Evolutionary conservation across 1,140 invertebrate genomes (phyloP), one percentile per base, ranked within the genome.

Genomic region (Drosophila athabasca): DNA sequence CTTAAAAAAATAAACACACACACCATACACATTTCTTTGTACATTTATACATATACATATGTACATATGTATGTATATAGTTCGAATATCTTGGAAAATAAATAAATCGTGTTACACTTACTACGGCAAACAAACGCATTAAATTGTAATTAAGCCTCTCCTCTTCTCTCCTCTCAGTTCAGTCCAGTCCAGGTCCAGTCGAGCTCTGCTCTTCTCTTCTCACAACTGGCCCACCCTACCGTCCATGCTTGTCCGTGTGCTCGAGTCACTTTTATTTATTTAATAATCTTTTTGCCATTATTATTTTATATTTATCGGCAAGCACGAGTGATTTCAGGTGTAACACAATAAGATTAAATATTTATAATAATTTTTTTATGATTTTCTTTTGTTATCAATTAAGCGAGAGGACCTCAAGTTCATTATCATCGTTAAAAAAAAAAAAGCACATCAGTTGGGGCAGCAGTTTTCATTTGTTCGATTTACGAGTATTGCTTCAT

Each of bases 361-460:
- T 51, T 41, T 59, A 41, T 57, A 43, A 70, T 75, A 43, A 60
- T 58, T 49, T 75, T 77, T 61, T 65, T 59, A 57, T 72, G 45
- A 82, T 79, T 83, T 67, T 53, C 68, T 73, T 88, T 83, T 73
- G 65, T 89, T 79, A 79, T 88, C 83, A 79, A 79, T 88, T 79
- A 76, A 70, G 53, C 62, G 48, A 70, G 62, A 41, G 45, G 59
- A 71, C 60, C 53, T 89, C 84, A 88, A 88, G 83, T 88, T 87
- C 83, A 87, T 87, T 88, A 89, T 88, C 84, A 88, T 88, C 79
- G 70, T 88, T 85, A 79, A 83, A 65, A 72, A 69, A 54, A 69
- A 54, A 51, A 54, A 64, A 43, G 45, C 72, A 72, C 72, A 76
- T 68, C 76, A 67, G 62, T 53, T 71, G 65, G 53, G 11, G 41